Evolutionary conservation across 2,113 vertebrate species (phyloP).

Genomic region (Hystrix brachyura): DNA sequence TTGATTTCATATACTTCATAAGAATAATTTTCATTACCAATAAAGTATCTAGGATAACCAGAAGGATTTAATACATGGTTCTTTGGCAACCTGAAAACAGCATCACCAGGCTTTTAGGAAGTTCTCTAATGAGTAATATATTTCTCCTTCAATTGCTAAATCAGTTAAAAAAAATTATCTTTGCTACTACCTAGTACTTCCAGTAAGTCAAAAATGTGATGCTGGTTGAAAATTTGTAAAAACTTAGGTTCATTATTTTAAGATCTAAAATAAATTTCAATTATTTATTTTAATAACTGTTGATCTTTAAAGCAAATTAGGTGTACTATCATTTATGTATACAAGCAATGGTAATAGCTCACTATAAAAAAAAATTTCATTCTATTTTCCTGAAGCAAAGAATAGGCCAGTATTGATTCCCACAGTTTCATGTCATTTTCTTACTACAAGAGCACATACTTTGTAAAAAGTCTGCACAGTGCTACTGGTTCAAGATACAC

Average conservation of each 20-base stretch:
- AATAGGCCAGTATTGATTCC: background rate
- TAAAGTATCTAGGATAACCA: background rate
- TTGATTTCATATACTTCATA: background rate
- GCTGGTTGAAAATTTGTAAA: slow-evolving; percentile 1
- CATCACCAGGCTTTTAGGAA: background rate
- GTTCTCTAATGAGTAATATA: background rate
- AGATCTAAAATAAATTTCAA: background rate
- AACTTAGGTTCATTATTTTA: slow-evolving; percentile 1
- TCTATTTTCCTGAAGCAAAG: background rate
- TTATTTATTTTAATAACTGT: slow-evolving; percentile 8
- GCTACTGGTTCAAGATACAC: background rate
- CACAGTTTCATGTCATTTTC: background rate
- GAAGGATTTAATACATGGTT: background rate
- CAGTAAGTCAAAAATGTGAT: background rate
- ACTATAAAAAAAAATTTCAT: background rate
- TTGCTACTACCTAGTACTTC: slow-evolving; percentile 29
- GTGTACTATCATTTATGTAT: background rate
- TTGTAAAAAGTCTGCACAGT: background rate
- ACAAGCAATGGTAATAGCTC: background rate
- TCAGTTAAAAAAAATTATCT: background rate
- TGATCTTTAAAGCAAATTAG: slow-evolving; percentile 1
- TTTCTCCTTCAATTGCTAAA: slow-evolving; percentile 24
- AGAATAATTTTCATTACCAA: background rate
- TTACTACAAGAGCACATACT: background rate
- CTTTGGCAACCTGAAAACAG: background rate